Base-by-base conservation (phyloP, 2,797 vertebrate species). In the Molossus alvarezi region DNA sequence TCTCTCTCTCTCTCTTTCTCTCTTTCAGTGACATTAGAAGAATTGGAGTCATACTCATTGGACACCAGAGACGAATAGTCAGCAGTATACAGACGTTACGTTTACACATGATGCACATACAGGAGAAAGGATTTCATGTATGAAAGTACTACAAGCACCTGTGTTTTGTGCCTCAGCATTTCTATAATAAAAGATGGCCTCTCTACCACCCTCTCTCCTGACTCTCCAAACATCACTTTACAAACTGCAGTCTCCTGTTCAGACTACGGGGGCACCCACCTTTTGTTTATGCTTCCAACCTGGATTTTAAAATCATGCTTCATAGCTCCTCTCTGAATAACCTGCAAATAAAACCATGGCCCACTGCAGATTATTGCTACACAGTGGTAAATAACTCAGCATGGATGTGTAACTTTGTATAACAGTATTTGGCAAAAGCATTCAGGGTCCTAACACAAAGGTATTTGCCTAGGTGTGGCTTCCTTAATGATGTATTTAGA, bases 41-140 rank as follows among this genome's bases (percentile, higher is more conserved):
- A 98, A 99, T 99, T 97, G 99, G 99, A 97, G 98, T 99, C 96
- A 98, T 98, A 95, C 98, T 99, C 95, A 99, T 99, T 98, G 99
- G 99, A 98, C 99, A 99, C 97, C 99, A 99, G 99, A 99, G 99
- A 99, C 99, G 99, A 98, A 99, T 99, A 99, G 99, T 99, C 98
- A 99, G 99, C 99, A 99, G 99, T 99, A 99, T 99, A 99, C 99
- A 99, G 98, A 99, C 99, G 93, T 99, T 99, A 97, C 99, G 99
- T 97, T 99, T 99, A 98, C 99, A 99, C 98, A 98, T 99, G 98
- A 99, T 99, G 98, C 99, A 99, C 98, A 99, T 99, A 98, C 99
- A 99, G 98, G 99, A 99, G 97, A 99, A 99, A 97, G 99, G 99
- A 98, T 99, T 98, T 98, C 98, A 99, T 95, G 99, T 99, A 98